Base-by-base conservation (phyloP, 2,888 invertebrate species). In the Scaptodrosophila latifasciaeformis region DNA sequence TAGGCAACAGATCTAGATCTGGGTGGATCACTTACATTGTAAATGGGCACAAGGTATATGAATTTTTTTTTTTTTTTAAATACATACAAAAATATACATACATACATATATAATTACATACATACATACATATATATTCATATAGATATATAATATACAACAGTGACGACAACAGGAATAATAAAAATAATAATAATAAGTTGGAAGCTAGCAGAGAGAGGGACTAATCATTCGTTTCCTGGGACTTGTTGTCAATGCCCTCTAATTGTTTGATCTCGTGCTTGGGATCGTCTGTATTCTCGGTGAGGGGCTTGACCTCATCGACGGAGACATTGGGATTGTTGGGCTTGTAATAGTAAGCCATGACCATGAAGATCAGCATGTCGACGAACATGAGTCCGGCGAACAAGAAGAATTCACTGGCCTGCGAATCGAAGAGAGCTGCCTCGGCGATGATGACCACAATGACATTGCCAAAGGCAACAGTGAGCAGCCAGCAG, bases 401-500 rank as follows among this genome's bases (percentile, higher is more conserved):
- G 39, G 96, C 94, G 84, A 96, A 98, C 18, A 97, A 87, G 88
- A 96, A 93, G 86, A 96, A 96, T 83, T 96, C 96, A 65, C 89
- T 90, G 56, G 93, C 92, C 93, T 97, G 90, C 10, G 90, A 90
- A 0, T 92, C 89, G 82, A 96, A 92, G 56, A 93, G 88, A 59
- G 91, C 89, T 7, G 91, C 89, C 83, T 95, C 92, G 12, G 96
- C 94, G 21, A 99, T 91, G 45, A 96, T 90, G 27, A 97, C 92
- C 0, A 98, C 97, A 51, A 99, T 92, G 2, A 98, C 87, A 86
- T 98, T 98, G 34, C 99, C 99, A 79, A 97, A 90, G 0, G 97
- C 96, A 0, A 95, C 94, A 0, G 97, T 97, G 49, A 99, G 87
- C n/a, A 97, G 88, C 96, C 97, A 99, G 5, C 92, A 91, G 0